These are phyloP conservation scores for Myripristis jacobus DNA, from an alignment of 2,797 vertebrate genomes.

Conservation along the genomic window DNA sequence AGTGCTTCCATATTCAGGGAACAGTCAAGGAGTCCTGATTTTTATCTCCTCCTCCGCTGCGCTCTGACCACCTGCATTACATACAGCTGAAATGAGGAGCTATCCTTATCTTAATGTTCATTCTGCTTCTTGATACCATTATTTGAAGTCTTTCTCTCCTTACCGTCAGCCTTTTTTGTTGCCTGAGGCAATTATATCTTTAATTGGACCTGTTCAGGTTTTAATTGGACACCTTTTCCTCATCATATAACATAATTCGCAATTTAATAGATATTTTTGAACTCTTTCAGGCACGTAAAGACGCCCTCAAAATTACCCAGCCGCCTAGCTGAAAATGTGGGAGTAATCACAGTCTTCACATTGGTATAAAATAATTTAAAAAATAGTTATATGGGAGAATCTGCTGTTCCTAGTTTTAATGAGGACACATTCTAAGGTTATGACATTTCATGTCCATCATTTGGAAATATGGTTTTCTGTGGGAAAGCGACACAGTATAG, in stretches of 20 bases:
- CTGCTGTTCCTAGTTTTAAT: constrained; percentile 54
- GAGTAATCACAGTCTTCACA: constrained; percentile 38
- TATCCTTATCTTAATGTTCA: constrained; percentile 61
- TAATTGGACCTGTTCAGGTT: constrained; percentile 76
- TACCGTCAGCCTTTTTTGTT: constrained; percentile 60
- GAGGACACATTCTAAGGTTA: constrained; percentile 35
- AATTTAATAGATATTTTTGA: constrained; percentile 74
- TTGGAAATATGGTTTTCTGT: constrained; percentile 4
- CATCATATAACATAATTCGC: constrained; percentile 67
- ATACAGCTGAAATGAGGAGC: constrained; percentile 55
- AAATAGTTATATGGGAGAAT: constrained; percentile 21
- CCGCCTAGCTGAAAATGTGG: constrained; percentile 35
- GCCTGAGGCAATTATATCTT: constrained; percentile 74
- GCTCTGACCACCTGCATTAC: constrained; percentile 49
- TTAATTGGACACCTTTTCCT: constrained; percentile 76
- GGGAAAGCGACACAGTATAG: background rate
- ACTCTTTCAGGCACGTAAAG: constrained; percentile 61
- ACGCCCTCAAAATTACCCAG: constrained; percentile 34
- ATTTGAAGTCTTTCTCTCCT: constrained; percentile 50
- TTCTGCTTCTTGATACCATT: constrained; percentile 52
- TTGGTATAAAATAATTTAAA: constrained; percentile 29
- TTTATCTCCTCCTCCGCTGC: constrained; percentile 23
- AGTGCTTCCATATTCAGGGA: constrained; percentile 9
- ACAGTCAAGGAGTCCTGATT: constrained; percentile 14
- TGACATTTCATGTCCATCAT: constrained; percentile 28